These are phyloP conservation scores for Cercocebus atys DNA, from an alignment of 2,113 vertebrate species.

Conservation along the genomic window DNA sequence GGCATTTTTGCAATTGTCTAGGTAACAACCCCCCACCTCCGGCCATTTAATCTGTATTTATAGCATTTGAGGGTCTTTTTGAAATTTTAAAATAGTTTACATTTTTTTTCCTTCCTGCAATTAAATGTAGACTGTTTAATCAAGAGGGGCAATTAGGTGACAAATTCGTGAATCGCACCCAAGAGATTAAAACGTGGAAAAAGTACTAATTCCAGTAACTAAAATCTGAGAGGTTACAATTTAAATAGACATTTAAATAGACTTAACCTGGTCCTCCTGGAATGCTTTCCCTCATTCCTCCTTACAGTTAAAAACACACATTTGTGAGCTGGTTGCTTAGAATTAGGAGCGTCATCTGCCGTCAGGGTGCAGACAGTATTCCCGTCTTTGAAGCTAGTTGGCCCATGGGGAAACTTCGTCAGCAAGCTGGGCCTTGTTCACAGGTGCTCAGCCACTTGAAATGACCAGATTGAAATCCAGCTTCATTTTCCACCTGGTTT, in stretches of 20 bases:
- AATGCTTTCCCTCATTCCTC: not conserved
- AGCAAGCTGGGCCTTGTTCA: not conserved
- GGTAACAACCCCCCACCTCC: too few relatives aligned
- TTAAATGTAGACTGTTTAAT: conserved; percentile 52
- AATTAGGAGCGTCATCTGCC: not conserved
- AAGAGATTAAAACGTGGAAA: conserved; percentile 23
- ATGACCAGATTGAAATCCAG: not conserved
- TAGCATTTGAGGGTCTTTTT: not conserved
- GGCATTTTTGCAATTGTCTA: not conserved
- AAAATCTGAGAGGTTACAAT: not conserved
- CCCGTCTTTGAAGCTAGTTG: not conserved
- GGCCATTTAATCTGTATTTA: not conserved
- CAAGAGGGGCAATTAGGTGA: conserved; percentile 26
- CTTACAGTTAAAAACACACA: not conserved
- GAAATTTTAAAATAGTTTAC: not conserved
- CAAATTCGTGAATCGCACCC: not conserved
- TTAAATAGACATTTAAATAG: conserved; percentile 31
- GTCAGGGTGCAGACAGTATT: not conserved
- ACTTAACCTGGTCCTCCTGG: conserved; percentile 4
- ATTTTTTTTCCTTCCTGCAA: conserved; percentile 29
- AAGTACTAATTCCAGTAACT: conserved; percentile 13
- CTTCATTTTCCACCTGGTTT: not conserved
- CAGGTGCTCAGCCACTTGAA: not conserved
- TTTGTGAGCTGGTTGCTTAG: conserved; percentile 8
- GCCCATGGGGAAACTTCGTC: not conserved